Evolutionary conservation across 2,888 invertebrate genomes (phyloP).

Genomic region (Choristoneura rosaceana): DNA sequence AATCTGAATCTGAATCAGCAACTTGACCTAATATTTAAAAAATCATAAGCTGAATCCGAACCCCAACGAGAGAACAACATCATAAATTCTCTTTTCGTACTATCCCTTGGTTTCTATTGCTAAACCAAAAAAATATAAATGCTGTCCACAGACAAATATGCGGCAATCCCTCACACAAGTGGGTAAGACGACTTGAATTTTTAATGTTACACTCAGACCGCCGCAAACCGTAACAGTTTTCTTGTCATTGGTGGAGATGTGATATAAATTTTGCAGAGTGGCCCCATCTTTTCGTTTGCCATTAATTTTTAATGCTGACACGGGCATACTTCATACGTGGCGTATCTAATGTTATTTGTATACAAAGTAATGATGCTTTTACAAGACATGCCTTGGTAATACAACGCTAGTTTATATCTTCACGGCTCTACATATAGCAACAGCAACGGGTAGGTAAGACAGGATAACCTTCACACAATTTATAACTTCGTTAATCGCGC

Average conservation of each 20-base stretch:
- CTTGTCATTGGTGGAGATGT: slow-evolving; percentile 85
- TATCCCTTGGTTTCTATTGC: slow-evolving; percentile 61
- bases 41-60: slow-evolving; percentile 1
- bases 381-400: slow-evolving; percentile 17
- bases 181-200: slow-evolving; percentile 84
- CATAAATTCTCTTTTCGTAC: slow-evolving; percentile 64
- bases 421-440: not conserved
- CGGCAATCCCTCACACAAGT: slow-evolving; percentile 86
- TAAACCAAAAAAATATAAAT: slow-evolving; percentile 83
- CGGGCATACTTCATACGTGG: slow-evolving; percentile 80
- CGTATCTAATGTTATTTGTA: slow-evolving; percentile 78
- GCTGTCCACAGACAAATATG: slow-evolving; percentile 83
- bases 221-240: slow-evolving; percentile 86
- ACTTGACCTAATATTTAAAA: slow-evolving; percentile 5
- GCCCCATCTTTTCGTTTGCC: slow-evolving; percentile 85
- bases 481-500: slow-evolving; percentile 40
- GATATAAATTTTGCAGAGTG: slow-evolving; percentile 86
- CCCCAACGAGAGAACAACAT: slow-evolving; percentile 44
- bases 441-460: slow-evolving; percentile 8
- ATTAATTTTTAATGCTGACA: slow-evolving; percentile 83
- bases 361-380: slow-evolving; percentile 60
- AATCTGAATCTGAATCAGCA: not conserved
- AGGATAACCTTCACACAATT: slow-evolving; percentile 41
- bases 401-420: not conserved
- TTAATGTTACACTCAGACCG: slow-evolving; percentile 86